These are phyloP conservation scores for Cochlearius cochlearius DNA, from an alignment of 2,113 vertebrate genomes.

Conservation along the genomic window DNA sequence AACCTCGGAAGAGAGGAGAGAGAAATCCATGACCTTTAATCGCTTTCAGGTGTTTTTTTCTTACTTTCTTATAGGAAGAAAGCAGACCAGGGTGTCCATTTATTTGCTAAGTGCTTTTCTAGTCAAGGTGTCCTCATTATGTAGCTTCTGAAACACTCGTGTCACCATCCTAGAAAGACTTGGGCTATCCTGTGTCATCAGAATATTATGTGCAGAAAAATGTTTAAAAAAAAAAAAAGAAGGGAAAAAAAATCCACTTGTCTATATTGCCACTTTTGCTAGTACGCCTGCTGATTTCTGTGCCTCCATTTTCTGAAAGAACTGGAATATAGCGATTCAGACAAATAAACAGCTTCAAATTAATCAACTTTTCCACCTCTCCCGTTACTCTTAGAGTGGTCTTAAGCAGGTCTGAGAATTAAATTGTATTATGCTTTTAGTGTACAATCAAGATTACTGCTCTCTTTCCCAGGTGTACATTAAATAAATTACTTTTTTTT, in stretches of 20 bases:
- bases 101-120: slow-evolving; percentile 41
- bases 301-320: neutral
- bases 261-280: neutral
- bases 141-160: neutral
- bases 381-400: neutral
- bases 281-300: neutral
- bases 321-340: neutral
- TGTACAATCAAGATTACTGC: slow-evolving; percentile 53
- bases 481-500: slow-evolving; percentile 71
- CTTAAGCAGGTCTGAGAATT: slow-evolving; percentile 70
- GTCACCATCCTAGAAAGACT: slow-evolving; percentile 11
- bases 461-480: slow-evolving; percentile 70
- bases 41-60: neutral
- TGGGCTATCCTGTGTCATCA: neutral
- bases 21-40: slow-evolving; percentile 63
- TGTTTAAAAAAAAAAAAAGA: neutral
- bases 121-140: neutral
- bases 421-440: slow-evolving; percentile 64
- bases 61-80: neutral
- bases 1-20: neutral
- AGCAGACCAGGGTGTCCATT: neutral
- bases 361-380: slow-evolving; percentile 55
- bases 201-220: neutral
- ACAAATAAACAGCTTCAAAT: slow-evolving; percentile 7
- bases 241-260: neutral